Evolutionary conservation across 2,797 vertebrate species (phyloP).

Genomic region (Perodicticus potto): DNA sequence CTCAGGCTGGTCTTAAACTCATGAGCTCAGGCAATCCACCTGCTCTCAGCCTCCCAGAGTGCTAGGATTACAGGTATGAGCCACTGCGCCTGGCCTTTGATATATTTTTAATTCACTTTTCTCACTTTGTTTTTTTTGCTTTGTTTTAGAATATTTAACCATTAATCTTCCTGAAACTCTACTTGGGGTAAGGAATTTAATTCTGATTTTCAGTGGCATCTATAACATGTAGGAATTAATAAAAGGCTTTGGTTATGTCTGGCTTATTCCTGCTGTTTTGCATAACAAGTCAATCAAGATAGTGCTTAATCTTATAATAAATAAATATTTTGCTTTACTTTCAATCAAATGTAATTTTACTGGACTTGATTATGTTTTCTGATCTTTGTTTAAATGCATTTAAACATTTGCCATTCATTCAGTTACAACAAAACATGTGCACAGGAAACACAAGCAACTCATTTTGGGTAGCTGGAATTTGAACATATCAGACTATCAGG

Average conservation of each 20-base stretch:
- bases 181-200: not conserved
- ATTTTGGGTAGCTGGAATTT: conserved; percentile 12
- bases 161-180: not conserved
- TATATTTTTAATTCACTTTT: conserved; percentile 40
- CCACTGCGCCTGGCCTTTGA: not conserved
- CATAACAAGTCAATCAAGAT: not conserved
- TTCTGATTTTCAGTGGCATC: not conserved
- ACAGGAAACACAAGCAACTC: not conserved
- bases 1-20: no score
- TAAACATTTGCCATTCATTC: conserved; percentile 34
- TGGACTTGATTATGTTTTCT: not conserved
- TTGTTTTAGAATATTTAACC: conserved; percentile 16
- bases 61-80: no score
- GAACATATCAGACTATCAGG: not conserved
- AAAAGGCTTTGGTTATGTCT: not conserved
- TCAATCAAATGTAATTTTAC: conserved; percentile 36
- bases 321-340: conserved; percentile 34
- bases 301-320: conserved; percentile 11
- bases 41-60: no score
- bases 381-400: not conserved
- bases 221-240: not conserved
- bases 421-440: not conserved
- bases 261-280: not conserved
- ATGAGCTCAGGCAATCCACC: no score
- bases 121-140: not conserved